A percentile compares a stretch with the other conserved stretches of the same genome.
Evolutionary conservation across 1,140 invertebrate species (phyloP).

Genomic region (honey bee (Apis mellifera)): Amel_HAv3.1 CM009940.2:5256001-5256500

Average conservation of each 20-base stretch:
- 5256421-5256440: slow-evolving; percentile 80
- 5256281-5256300: slow-evolving; percentile 3
- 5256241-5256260: not conserved
- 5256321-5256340: slow-evolving; percentile 56
- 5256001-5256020: slow-evolving; percentile 96
- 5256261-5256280: not conserved
- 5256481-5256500: not conserved
- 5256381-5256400: slow-evolving; percentile 80
- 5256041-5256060: not conserved
- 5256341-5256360: too few relatives aligned
- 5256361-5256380: slow-evolving; percentile 25
- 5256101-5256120: not conserved
- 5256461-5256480: too few relatives aligned
- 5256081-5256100: not conserved
- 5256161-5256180: slow-evolving; percentile 24
- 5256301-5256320: slow-evolving; percentile 34
- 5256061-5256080: not conserved
- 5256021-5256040: slow-evolving; percentile 83
- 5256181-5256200: slow-evolving; percentile 25
- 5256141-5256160: slow-evolving; percentile 22
- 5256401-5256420: slow-evolving; percentile 83
- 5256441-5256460: not conserved
- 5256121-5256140: not conserved
- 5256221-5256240: not conserved
- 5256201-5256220: slow-evolving; percentile 16